Evolutionary conservation across 2,888 invertebrate species (phyloP), one percentile per base, ranked within the genome.

Genomic region (Actias luna): DNA sequence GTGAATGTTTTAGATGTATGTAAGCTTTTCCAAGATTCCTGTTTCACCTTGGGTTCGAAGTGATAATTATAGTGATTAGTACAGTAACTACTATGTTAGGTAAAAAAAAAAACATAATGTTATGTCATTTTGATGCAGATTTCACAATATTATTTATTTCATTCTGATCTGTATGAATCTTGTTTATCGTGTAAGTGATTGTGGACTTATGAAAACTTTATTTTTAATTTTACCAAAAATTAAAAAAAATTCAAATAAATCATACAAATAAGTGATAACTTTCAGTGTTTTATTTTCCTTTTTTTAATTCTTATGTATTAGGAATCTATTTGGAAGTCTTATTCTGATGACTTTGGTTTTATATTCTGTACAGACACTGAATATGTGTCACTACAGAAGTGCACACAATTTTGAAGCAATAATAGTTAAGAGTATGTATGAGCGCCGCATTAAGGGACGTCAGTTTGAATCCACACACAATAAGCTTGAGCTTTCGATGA

Each of bases 81-180:
- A 84, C 88, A 80, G 84, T 87, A 69, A 68, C 67, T n/a, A n/a
- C n/a, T 86, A 82, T 83, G 80, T 85, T 89, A 89, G 85, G 82
- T 87, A 85, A 88, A 85, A n/a, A n/a, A n/a, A n/a, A n/a, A n/a
- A 84, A 83, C 7, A 55, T 55, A 55, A 29, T 29, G 29, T 55
- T 29, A 83, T 81, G 81, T 83, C 86, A 83, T 87, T 81, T 84
- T 82, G 79, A 86, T 84, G 79, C 84, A 83, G 85, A 84, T 87
- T 86, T 88, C 86, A 85, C 88, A 88, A 81, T 87, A 83, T 87
- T 91, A 92, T 92, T 92, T 92, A 92, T 92, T 92, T 90, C 88
- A 89, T 88, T 80, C 87, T 86, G 89, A 89, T 90, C 89, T 92
- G 92, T 92, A 89, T 87, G 88, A 88, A 90, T 91, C 87, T 88